Evolutionary conservation across 2,797 vertebrate species (phyloP).

Genomic region (Mallotus villosus): DNA sequence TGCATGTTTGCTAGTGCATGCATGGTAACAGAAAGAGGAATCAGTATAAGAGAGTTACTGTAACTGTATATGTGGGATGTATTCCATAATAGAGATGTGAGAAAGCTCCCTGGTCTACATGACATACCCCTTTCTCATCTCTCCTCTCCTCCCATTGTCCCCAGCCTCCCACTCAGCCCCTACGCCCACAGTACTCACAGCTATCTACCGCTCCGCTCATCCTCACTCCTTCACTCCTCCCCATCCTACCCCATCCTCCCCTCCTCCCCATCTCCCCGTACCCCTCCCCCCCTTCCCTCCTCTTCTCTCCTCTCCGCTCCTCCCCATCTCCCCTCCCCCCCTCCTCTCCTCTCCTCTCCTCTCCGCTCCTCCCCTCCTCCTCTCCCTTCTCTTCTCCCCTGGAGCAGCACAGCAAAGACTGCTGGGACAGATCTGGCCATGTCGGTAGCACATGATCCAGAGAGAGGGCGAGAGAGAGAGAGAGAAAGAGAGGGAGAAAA

Average conservation of each 20-base stretch:
- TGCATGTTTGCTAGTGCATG: conserved; percentile 33
- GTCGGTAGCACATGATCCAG: conserved; percentile 71
- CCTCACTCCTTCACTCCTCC: no score
- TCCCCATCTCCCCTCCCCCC: no score
- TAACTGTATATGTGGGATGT: background rate
- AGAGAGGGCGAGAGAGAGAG: conserved; percentile 6
- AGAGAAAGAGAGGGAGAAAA: background rate
- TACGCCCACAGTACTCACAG: background rate
- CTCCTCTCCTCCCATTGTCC: background rate
- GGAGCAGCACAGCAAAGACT: conserved; percentile 48
- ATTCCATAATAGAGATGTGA: background rate
- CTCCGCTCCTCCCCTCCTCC: background rate
- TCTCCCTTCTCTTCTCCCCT: background rate
- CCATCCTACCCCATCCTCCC: no score
- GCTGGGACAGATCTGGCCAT: conserved; percentile 67
- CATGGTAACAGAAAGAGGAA: conserved; percentile 11
- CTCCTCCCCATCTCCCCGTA: no score
- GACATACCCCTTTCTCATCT: background rate
- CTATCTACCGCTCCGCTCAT: no score
- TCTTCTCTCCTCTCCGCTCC: no score
- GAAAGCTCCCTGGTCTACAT: background rate
- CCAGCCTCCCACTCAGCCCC: background rate
- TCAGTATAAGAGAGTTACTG: no score
- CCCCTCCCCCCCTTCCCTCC: no score
- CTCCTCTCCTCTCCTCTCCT: no score